Evolutionary conservation across 2,888 invertebrate genomes (phyloP).

Genomic region (Heteromurus nitidus): DNA sequence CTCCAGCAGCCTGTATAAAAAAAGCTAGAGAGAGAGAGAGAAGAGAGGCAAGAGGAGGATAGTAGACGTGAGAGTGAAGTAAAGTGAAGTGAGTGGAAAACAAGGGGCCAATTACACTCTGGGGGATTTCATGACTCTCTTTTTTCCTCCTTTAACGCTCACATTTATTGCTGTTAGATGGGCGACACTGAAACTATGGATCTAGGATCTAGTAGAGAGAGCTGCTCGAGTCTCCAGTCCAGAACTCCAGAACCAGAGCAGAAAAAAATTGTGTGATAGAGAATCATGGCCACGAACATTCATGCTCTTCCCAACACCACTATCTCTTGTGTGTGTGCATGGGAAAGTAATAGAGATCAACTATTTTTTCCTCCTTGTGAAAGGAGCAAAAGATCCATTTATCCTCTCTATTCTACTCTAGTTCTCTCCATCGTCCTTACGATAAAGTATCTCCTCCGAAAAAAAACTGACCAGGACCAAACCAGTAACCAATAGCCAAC

Average conservation of each 20-base stretch:
- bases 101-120: slow-evolving; percentile 31
- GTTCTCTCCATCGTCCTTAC: background rate
- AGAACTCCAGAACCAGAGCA: too few species aligned
- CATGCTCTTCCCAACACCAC: too few species aligned
- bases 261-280: background rate
- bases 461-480: background rate
- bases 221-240: too few species aligned
- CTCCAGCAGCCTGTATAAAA: too few species aligned
- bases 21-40: slow-evolving; percentile 1
- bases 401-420: slow-evolving; percentile 21
- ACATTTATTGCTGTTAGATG: slow-evolving; percentile 31
- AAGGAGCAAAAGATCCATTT: slow-evolving; percentile 14
- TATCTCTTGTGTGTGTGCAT: too few species aligned
- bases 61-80: slow-evolving; percentile 28
- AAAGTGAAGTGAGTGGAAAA: slow-evolving; percentile 30
- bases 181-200: too few species aligned
- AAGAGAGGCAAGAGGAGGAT: slow-evolving; percentile 6
- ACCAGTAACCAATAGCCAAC: slow-evolving; percentile 1
- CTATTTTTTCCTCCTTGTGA: background rate
- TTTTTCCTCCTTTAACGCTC: slow-evolving; percentile 29
- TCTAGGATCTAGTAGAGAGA: too few species aligned
- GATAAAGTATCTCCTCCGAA: background rate
- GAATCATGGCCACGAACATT: background rate
- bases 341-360: slow-evolving; percentile 10
- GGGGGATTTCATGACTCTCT: slow-evolving; percentile 31